Conservation (phyloP, 2,888 invertebrate genomes). For the Parnassius smintheus region DNA sequence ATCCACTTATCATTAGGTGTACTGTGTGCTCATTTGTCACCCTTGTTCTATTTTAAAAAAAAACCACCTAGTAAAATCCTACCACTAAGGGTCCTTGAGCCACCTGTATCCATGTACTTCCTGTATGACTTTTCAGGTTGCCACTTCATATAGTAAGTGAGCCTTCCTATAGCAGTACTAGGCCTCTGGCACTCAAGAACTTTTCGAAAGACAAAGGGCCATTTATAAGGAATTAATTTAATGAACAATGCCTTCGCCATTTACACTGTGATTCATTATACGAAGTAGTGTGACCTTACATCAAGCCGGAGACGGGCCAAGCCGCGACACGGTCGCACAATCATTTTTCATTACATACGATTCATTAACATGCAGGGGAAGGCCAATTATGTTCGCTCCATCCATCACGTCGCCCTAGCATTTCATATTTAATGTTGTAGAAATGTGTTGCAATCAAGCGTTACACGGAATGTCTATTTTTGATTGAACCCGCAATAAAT, state of each 20-base stretch:
- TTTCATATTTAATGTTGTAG: conserved; percentile 60
- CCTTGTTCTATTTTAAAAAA: too few relatives aligned
- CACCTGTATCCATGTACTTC: too few relatives aligned
- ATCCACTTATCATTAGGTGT: too few relatives aligned
- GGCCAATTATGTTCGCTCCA: conserved; percentile 72
- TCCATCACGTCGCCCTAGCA: conserved; percentile 68
- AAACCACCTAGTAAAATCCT: too few relatives aligned
- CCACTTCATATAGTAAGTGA: too few relatives aligned
- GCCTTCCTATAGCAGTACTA: too few relatives aligned
- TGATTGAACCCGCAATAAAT: not conserved
- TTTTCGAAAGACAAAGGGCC: too few relatives aligned
- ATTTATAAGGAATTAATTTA: not conserved
- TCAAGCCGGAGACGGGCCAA: conserved; percentile 46
- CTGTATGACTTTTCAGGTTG: too few relatives aligned
- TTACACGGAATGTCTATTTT: conserved; percentile 18
- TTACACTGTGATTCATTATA: conserved; percentile 50
- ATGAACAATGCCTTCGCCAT: conserved; percentile 45
- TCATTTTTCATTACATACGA: conserved; percentile 77
- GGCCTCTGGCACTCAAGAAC: too few relatives aligned
- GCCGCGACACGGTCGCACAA: conserved; percentile 49
- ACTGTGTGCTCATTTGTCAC: too few relatives aligned
- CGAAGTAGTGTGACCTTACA: conserved; percentile 60
- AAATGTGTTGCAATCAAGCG: conserved; percentile 29
- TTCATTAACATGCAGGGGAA: conserved; percentile 74
- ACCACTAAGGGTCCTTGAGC: too few relatives aligned